Conservation (phyloP, 2,888 invertebrate species). For the Himalopsyche japonica region DNA sequence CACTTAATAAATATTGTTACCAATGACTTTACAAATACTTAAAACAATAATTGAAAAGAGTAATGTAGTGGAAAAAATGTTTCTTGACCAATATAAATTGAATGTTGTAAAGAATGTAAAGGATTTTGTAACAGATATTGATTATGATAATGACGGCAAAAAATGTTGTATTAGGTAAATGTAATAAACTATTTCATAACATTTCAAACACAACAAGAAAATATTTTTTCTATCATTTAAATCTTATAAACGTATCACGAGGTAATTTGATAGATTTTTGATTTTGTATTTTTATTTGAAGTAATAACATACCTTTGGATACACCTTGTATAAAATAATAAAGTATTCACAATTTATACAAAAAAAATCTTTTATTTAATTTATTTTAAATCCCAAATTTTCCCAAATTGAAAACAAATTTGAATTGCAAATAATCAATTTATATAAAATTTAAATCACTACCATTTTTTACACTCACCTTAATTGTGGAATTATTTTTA, state of each 20-base stretch:
- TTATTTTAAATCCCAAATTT: no score
- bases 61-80: conserved; percentile 17
- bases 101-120: conserved; percentile 8
- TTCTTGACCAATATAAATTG: conserved; percentile 19
- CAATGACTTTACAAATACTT: neutral
- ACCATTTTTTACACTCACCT: no score
- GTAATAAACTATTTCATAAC: neutral
- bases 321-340: conserved; percentile 7
- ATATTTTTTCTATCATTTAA: neutral
- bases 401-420: no score
- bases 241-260: neutral
- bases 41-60: conserved; percentile 21
- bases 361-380: neutral
- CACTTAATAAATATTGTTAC: neutral
- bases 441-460: no score
- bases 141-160: neutral
- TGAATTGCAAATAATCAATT: no score
- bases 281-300: neutral
- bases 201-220: neutral
- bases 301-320: neutral
- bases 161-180: neutral
- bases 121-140: conserved; percentile 6
- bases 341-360: conserved; percentile 5
- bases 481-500: no score
- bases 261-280: neutral